phyloP scores from a whole-genome alignment of 2,888 invertebrate species.

The Leucophora obtusa region DNA sequence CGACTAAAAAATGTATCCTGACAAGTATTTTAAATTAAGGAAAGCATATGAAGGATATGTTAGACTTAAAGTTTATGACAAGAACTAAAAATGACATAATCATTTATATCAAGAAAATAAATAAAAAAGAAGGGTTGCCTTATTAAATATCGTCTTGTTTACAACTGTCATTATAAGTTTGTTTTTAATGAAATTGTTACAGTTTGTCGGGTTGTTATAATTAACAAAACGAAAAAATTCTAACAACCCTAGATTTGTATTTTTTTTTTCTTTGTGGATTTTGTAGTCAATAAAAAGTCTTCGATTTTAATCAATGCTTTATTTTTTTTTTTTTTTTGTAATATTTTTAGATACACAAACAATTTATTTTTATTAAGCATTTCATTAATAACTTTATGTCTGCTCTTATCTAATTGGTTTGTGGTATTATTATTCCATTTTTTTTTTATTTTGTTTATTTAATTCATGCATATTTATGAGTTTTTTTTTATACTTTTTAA shows the following conservation, averaged over 20 bases:
- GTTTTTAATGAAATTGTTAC: neutral
- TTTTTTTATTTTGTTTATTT: conserved; percentile 44
- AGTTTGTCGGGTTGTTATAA: conserved; percentile 10
- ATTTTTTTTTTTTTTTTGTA: neutral
- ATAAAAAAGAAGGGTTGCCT: neutral
- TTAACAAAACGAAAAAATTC: conserved; percentile 19
- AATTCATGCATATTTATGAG: conserved; percentile 74
- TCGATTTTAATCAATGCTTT: conserved; percentile 55
- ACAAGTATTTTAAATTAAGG: neutral
- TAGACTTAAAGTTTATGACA: neutral
- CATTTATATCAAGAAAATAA: conserved; percentile 8
- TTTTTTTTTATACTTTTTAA: conserved; percentile 65
- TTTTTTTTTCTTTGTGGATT: too few species aligned
- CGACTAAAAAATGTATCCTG: conserved; percentile 1
- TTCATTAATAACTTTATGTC: conserved; percentile 37
- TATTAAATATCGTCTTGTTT: neutral
- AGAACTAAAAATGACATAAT: conserved; percentile 27
- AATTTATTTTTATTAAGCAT: conserved; percentile 11
- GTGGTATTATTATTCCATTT: conserved; percentile 29
- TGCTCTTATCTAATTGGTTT: conserved; percentile 51
- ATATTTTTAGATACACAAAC: conserved; percentile 26
- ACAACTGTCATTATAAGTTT: conserved; percentile 36
- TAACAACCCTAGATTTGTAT: neutral
- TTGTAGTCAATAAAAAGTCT: conserved; percentile 24
- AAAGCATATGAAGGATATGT: conserved; percentile 32